Base-by-base conservation (phyloP, 2,888 invertebrate species). In the Drosophila vallismaia region DNA sequence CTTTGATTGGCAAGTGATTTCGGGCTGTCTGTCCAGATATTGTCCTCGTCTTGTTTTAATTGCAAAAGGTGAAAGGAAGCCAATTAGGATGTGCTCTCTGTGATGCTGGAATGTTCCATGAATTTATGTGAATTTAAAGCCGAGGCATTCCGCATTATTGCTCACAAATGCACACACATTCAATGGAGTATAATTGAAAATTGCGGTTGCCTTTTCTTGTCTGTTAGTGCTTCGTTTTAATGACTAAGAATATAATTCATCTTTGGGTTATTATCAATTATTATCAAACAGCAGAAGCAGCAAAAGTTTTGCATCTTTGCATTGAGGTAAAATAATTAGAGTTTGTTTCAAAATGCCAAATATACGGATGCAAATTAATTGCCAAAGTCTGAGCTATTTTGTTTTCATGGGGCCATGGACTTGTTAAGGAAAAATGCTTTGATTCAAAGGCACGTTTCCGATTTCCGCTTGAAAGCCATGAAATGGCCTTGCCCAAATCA, bases 1-100 rank as follows among this genome's bases (percentile, higher is more conserved):
- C 44, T 71, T 71, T 71, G 76, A 58, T 66, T 71, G 58, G 69
- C 69, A 70, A 70, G 53, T 69, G 69, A 69, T 69, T 59, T 29
- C 12, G 24, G 50, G 60, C 33, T 33, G 62, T 49, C 49, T 60
- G 58, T 44, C 7, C 53, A 28, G 29, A 29, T 31, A 24, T 12
- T 54, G 54, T 12, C 31, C 12, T 28, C 36, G 24, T 36, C 63
- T 50, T 40, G 24, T 50, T 60, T 70, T 71, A 59, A 70, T 70
- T 70, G 69, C 45, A 56, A 62, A 31, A 63, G 63, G 63, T 63
- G 64, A 63, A 63, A 64, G 31, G 46, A 26, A 69, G 69, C 67
- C 68, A 55, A 68, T 55, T 51, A 56, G 55, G 8, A 10, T 19
- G 14, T 10, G 10, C 14, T 46, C 12, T 31, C 19, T 29, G 29